Percentiles rank a stretch among this genome's conserved stretches.
phyloP scores from a whole-genome alignment of 2,888 invertebrate genomes.

The Stenurella melanura region DNA sequence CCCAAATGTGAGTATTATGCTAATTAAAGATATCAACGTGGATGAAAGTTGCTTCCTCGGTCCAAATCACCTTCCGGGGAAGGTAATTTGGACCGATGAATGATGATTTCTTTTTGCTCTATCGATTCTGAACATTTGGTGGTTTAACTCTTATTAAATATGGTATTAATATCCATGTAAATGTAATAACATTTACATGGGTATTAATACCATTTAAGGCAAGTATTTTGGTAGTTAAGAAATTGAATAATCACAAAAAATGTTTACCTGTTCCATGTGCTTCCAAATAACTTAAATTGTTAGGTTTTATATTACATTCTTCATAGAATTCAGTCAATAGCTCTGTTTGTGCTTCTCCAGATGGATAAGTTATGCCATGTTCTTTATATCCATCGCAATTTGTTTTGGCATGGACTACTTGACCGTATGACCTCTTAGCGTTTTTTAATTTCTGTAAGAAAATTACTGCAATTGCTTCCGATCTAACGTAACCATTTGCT shows the following conservation, averaged over 20 bases:
- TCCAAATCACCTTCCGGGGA: no score
- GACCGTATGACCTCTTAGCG: conserved; percentile 75
- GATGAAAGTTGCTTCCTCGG: no score
- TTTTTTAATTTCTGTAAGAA: conserved; percentile 81
- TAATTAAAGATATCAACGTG: no score
- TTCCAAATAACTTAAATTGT: conserved; percentile 85
- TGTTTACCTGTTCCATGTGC: conserved; percentile 86
- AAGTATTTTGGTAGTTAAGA: no score
- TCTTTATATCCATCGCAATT: conserved; percentile 70
- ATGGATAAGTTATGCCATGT: conserved; percentile 69
- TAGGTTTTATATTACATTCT: conserved; percentile 83
- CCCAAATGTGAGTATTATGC: no score
- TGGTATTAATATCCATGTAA: no score
- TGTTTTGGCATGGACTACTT: conserved; percentile 67
- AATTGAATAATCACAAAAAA: neutral
- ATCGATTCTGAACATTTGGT: no score
- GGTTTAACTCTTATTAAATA: no score
- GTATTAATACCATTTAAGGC: no score
- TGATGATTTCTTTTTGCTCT: no score
- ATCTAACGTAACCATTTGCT: conserved; percentile 87
- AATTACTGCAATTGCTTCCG: conserved; percentile 84
- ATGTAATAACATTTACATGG: no score
- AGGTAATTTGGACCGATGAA: no score
- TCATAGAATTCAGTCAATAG: conserved; percentile 80
- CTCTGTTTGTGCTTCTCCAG: conserved; percentile 76